Conservation (phyloP, 2,888 invertebrate genomes). For the Lobophora halterata region DNA sequence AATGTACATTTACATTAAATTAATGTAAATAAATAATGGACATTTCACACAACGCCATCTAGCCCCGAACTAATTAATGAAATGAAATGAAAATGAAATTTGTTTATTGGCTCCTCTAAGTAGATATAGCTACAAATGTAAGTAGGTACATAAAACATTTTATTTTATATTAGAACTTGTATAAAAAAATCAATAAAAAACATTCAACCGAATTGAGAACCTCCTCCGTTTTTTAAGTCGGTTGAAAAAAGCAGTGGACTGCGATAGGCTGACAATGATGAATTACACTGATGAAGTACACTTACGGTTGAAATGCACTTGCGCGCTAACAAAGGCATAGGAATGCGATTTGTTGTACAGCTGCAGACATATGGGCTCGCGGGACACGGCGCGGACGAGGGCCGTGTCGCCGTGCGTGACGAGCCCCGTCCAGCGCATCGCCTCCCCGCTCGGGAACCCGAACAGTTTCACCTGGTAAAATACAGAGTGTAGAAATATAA, state of each 20-base stretch:
- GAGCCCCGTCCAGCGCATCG: conserved; percentile 59
- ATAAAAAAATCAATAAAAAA: no score
- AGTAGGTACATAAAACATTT: no score
- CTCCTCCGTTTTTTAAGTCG: no score
- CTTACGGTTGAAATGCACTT: conserved; percentile 62
- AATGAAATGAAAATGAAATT: no score
- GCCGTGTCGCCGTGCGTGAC: conserved; percentile 71
- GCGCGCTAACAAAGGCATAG: conserved; percentile 59
- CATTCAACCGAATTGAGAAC: no score
- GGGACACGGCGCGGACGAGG: conserved; percentile 55
- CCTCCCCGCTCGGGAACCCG: conserved; percentile 52
- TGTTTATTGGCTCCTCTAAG: no score
- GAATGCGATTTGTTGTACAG: conserved; percentile 51
- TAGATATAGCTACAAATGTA: no score
- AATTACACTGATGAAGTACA: conserved; percentile 11
- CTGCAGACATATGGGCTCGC: conserved; percentile 47
- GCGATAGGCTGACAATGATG: no score
- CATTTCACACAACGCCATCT: background rate
- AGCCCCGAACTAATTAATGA: no score
- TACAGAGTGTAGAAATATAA: conserved; percentile 1
- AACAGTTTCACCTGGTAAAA: conserved; percentile 49
- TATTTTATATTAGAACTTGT: no score
- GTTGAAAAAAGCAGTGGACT: no score
- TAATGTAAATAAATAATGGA: background rate
- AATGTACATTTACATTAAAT: background rate